A percentile compares a stretch with the other conserved stretches of the same genome.
Evolutionary conservation across 2,797 vertebrate species (phyloP).

Genomic region (Cyclopterus lumpus): DNA sequence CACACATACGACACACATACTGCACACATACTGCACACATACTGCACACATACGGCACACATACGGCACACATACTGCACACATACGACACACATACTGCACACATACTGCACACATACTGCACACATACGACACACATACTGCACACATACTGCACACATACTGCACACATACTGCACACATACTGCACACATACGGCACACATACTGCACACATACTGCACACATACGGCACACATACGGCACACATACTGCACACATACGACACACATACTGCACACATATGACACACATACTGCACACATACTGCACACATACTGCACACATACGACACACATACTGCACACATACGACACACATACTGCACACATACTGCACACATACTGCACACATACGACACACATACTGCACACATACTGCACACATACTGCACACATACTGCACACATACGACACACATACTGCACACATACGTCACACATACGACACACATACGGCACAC

Average conservation of each 20-base stretch:
- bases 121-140: neutral
- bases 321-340: neutral
- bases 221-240: no score
- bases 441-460: neutral
- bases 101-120: conserved; percentile 6
- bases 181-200: neutral
- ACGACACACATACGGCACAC: neutral
- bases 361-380: conserved; percentile 7
- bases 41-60: neutral
- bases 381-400: neutral
- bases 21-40: conserved; percentile 1
- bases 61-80: no score
- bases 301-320: conserved; percentile 5
- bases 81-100: neutral
- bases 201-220: conserved; percentile 1
- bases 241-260: conserved; percentile 4
- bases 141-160: no score
- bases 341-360: neutral
- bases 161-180: no score
- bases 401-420: conserved; percentile 4
- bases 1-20: neutral
- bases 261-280: neutral
- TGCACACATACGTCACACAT: neutral
- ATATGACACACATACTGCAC: neutral
- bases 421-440: no score